Evolutionary conservation across 2,888 invertebrate species (phyloP), one percentile per base, ranked within the genome.

Genomic region (Lasioglossum calceatum): DNA sequence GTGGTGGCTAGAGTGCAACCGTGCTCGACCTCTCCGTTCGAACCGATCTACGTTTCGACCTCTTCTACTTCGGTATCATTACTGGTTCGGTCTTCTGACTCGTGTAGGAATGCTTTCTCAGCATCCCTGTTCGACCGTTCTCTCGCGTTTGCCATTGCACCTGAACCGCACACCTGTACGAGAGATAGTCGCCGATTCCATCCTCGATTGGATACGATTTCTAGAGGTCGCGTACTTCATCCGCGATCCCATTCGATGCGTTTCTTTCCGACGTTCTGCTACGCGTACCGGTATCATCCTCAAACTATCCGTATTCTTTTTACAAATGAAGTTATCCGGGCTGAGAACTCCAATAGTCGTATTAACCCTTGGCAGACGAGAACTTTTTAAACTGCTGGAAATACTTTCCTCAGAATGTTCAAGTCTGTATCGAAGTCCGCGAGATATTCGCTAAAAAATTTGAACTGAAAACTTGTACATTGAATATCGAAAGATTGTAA

Each of bases 21-120:
- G 81, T 82, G 87, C 84, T 85, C 88, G 89, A 88, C 90, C 90
- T 82, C 82, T 81, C 74, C 80, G 77, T 75, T 90, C 88, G 82
- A 73, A 81, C 89, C 85, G 73, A 84, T 85, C 87, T 88, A 73
- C 82, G 82, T 89, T 90, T 90, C 90, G 91, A 90, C 87, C 89
- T 91, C 81, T 83, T 88, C 89, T 82, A 88, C 88, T 86, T 91
- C 89, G 87, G 90, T 92, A 93, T 93, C 91, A 93, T 93, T 93
- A 93, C 90, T 58, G 74, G 83, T 82, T 84, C 82, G 85, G 75
- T 81, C 88, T 78, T 80, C 67, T 32, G 81, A 79, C 92, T 93
- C 92, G 92, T 93, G 93, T 92, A 90, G 92, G 92, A 92, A 92
- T 93, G 91, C 92, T 78, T 79, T 72, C 79, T 71, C 77, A 58